Evolutionary conservation across 2,113 vertebrate species (phyloP).

Genomic region (Phrynosoma blainvillii): DNA sequence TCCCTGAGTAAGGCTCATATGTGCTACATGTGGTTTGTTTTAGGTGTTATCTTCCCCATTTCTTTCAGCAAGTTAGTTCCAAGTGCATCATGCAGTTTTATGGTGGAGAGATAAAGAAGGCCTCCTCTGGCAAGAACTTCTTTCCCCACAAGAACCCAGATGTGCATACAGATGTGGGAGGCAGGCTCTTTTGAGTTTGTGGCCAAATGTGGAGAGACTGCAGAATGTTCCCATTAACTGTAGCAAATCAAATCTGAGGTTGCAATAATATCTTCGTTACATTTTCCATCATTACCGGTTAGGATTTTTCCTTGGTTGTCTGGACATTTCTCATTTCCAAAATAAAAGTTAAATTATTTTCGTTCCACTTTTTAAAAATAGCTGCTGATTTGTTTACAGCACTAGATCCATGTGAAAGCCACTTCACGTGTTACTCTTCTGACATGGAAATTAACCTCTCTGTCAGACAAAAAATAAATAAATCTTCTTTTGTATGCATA

Average conservation of each 20-base stretch:
- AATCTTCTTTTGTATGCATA: not conserved
- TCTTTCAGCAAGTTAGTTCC: not conserved
- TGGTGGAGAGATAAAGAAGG: not conserved
- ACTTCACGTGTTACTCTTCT: conserved; percentile 2
- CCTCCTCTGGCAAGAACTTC: not conserved
- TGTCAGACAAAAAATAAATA: no score
- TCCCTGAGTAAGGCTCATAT: no score
- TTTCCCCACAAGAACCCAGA: not conserved
- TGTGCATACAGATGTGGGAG: not conserved
- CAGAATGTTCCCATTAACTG: not conserved
- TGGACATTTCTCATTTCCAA: conserved; percentile 3
- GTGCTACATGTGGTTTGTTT: not conserved
- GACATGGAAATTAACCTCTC: not conserved
- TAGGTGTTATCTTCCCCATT: not conserved
- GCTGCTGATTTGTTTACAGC: not conserved
- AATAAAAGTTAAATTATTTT: not conserved
- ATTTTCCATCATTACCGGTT: conserved; percentile 13
- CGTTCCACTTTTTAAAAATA: conserved; percentile 14
- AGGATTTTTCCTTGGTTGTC: not conserved
- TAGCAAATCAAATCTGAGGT: conserved; percentile 5
- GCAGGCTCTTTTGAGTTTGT: not conserved
- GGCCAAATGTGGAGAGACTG: not conserved
- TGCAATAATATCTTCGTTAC: not conserved
- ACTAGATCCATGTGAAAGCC: not conserved
- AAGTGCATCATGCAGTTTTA: not conserved